Conservation (phyloP, 2,888 invertebrate genomes). For the Spodoptera picta region DNA sequence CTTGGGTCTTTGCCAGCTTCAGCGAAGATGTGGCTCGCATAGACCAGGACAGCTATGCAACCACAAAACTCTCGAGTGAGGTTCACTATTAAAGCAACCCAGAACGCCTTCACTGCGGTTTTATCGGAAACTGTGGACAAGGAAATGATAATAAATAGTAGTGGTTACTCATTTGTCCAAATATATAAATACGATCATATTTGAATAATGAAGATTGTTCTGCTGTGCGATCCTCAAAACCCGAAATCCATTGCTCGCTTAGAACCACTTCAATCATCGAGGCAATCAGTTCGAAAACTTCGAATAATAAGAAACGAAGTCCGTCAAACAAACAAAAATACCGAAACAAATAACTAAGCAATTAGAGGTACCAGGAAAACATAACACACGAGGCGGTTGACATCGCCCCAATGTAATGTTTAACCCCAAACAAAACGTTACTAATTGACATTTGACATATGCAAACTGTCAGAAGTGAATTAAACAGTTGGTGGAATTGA, state of each 20-base stretch:
- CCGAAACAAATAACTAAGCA: slow-evolving; percentile 16
- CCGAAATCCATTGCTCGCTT: neutral
- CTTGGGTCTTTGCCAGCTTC: slow-evolving; percentile 72
- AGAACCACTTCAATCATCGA: no score
- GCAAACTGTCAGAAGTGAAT: slow-evolving; percentile 67
- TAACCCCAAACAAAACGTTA: slow-evolving; percentile 55
- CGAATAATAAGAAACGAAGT: no score
- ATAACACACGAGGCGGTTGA: slow-evolving; percentile 43
- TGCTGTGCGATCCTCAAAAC: no score
- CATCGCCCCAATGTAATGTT: slow-evolving; percentile 58
- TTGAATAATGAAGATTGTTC: no score
- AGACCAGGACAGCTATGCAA: slow-evolving; percentile 82
- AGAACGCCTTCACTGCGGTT: slow-evolving; percentile 81
- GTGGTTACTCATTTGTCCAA: no score
- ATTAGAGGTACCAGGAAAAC: slow-evolving; percentile 45
- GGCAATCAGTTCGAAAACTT: neutral
- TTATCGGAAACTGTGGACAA: slow-evolving; percentile 73
- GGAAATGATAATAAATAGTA: no score
- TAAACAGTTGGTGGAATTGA: slow-evolving; percentile 65
- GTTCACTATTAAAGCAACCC: slow-evolving; percentile 83
- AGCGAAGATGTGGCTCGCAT: slow-evolving; percentile 83
- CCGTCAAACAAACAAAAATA: slow-evolving; percentile 11
- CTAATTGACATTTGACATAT: slow-evolving; percentile 65
- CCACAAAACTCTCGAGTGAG: slow-evolving; percentile 83
- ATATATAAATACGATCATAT: no score